Evolutionary conservation across 1,140 invertebrate species (phyloP).

Genomic region (Diploscapter pachys): DNA sequence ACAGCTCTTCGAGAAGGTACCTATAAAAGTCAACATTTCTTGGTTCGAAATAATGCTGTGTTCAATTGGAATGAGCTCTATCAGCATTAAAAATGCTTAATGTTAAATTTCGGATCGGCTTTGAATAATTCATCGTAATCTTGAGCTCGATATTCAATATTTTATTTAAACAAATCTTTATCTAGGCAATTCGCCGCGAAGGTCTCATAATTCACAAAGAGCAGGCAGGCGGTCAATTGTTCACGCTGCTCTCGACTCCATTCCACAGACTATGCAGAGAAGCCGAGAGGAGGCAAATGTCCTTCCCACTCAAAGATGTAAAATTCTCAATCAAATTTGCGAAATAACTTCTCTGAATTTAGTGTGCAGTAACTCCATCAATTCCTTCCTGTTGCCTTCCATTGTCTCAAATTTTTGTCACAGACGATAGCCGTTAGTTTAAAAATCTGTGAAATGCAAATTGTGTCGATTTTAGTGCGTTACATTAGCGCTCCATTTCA

Average conservation of each 20-base stretch:
- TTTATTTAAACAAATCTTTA: background rate
- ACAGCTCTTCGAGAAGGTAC: constrained; percentile 15
- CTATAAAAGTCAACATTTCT: background rate
- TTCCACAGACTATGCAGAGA: constrained; percentile 30
- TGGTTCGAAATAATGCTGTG: background rate
- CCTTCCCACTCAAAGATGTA: constrained; percentile 33
- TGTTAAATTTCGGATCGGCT: too few relatives aligned
- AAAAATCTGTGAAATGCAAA: background rate
- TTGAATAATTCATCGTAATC: background rate
- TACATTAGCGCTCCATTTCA: constrained; percentile 30
- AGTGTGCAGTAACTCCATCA: constrained; percentile 13
- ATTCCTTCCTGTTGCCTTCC: constrained; percentile 15
- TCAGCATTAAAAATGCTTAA: too few relatives aligned
- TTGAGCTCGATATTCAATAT: background rate
- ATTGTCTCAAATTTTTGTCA: constrained; percentile 13
- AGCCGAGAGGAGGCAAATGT: constrained; percentile 21
- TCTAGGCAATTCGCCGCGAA: constrained; percentile 21
- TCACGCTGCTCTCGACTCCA: constrained; percentile 31
- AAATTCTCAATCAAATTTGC: background rate
- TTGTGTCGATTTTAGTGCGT: background rate
- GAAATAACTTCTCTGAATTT: background rate
- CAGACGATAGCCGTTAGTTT: constrained; percentile 9
- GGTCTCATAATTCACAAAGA: constrained; percentile 22
- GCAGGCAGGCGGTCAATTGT: constrained; percentile 7
- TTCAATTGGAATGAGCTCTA: background rate